Percentiles rank a stretch among this genome's conserved stretches.
These are phyloP conservation scores for Nudaria mundana DNA, from an alignment of 2,888 invertebrate genomes.

Conservation along the genomic window DNA sequence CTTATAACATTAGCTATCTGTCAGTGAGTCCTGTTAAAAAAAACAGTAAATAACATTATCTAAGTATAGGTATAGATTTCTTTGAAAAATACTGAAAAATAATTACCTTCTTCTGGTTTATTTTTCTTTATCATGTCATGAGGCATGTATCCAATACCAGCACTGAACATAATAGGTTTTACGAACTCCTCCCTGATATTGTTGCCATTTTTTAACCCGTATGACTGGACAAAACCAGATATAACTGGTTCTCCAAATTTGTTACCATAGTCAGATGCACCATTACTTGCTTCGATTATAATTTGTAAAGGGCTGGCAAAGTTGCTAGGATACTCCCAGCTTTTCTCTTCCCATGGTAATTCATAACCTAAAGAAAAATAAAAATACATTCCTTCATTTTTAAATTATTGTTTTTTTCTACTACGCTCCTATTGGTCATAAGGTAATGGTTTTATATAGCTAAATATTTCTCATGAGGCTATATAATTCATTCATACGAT, in stretches of 20 bases:
- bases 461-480: too few species aligned
- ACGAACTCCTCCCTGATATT: conserved; percentile 93
- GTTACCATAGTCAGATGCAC: conserved; percentile 99
- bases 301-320: conserved; percentile 95
- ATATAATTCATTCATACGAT: too few species aligned
- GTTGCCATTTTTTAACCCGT: conserved; percentile 86
- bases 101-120: conserved; percentile 85
- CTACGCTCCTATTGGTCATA: too few species aligned
- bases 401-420: too few species aligned
- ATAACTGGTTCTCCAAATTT: conserved; percentile 98
- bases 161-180: conserved; percentile 99
- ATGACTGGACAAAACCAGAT: conserved; percentile 94
- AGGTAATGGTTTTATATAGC: too few species aligned
- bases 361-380: conserved; percentile 83
- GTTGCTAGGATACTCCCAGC: conserved; percentile 89
- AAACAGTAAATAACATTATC: too few species aligned
- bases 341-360: conserved; percentile 92
- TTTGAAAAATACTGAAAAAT: not conserved
- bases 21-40: too few species aligned
- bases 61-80: too few species aligned
- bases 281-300: conserved; percentile 97
- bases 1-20: too few species aligned
- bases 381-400: too few species aligned
- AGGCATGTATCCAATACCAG: conserved; percentile 96
- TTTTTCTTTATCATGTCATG: conserved; percentile 89